Evolutionary conservation across 2,797 vertebrate species (phyloP).

Genomic region (Aldrovandia affinis): DNA sequence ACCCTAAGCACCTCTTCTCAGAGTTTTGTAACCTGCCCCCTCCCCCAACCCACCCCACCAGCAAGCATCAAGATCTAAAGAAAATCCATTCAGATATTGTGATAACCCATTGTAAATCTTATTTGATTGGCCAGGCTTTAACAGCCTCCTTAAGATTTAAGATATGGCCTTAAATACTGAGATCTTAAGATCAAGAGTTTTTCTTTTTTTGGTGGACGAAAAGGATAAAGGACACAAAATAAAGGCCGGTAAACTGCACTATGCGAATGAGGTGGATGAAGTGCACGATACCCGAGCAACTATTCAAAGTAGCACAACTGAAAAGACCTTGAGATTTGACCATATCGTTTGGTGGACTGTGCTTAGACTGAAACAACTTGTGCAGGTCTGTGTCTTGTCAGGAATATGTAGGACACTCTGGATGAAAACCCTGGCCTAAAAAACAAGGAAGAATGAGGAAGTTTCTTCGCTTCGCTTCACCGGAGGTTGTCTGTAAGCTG

Average conservation of each 20-base stretch:
- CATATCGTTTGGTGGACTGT: not conserved
- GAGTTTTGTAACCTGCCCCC: not conserved
- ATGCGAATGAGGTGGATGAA: too few species aligned
- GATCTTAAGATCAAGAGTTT: not conserved
- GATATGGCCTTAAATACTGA: not conserved
- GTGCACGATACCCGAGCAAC: too few species aligned
- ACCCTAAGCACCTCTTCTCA: not conserved
- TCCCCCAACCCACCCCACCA: not conserved
- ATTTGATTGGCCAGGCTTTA: not conserved
- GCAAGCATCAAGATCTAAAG: not conserved
- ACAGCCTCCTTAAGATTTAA: not conserved
- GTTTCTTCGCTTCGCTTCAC: not conserved
- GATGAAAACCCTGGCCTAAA: not conserved
- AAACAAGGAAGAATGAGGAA: not conserved
- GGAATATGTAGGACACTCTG: not conserved
- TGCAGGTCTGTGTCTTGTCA: not conserved
- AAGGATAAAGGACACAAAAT: not conserved
- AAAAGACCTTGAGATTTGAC: too few species aligned
- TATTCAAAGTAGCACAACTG: too few species aligned
- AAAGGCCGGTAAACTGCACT: too few species aligned
- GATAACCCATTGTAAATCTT: not conserved
- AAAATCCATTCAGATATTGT: not conserved
- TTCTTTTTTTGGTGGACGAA: too few species aligned
- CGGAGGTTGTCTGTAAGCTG: not conserved
- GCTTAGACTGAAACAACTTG: not conserved